Conservation (phyloP, 2,113 vertebrate genomes). For the Canis aureus region DNA sequence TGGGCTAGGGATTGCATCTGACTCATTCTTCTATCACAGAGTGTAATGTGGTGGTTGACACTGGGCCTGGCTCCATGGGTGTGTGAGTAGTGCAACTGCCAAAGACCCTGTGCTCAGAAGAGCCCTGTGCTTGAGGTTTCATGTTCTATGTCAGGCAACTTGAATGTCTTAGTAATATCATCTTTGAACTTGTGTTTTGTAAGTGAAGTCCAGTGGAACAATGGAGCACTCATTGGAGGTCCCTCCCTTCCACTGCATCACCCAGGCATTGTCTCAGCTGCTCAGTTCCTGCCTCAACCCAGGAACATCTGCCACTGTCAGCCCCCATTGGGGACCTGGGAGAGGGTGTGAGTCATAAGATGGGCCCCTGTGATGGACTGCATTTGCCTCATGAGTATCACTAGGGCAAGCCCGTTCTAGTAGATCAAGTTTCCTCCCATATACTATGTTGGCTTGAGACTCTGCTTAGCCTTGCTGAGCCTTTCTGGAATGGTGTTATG, state of each 20-base stretch:
- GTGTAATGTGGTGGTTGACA: background rate
- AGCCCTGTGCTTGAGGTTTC: background rate
- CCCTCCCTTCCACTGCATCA: background rate
- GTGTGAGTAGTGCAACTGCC: background rate
- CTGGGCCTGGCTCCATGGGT: background rate
- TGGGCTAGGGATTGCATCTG: background rate
- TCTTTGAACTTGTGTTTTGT: background rate
- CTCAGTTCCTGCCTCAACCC: background rate
- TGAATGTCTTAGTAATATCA: background rate
- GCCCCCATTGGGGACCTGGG: background rate
- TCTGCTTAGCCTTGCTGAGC: background rate
- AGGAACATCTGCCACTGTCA: background rate
- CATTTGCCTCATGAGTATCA: fast-evolving
- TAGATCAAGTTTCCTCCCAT: background rate
- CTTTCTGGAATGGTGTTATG: background rate
- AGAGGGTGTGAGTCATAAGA: background rate
- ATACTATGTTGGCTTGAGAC: background rate
- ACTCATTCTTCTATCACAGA: background rate
- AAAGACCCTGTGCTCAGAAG: background rate
- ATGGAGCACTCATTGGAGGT: background rate
- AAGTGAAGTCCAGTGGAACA: background rate
- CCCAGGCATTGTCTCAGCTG: background rate
- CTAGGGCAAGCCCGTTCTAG: background rate
- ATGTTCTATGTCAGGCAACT: background rate
- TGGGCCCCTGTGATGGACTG: background rate